Conservation (phyloP, 53 echinoderm and acorn worm species). For the Apostichopus leukothele region DNA sequence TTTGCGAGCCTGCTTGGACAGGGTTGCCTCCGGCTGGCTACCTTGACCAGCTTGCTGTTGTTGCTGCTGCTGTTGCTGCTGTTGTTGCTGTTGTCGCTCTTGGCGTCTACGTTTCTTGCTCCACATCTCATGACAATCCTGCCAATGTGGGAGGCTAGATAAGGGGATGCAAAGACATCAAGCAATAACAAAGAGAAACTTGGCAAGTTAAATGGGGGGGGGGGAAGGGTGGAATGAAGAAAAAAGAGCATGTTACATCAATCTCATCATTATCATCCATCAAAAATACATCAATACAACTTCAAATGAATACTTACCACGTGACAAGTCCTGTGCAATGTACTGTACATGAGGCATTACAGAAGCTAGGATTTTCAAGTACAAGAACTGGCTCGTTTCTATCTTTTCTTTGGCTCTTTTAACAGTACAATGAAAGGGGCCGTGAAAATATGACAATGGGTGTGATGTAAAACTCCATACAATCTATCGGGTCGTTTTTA, state of each 20-base stretch:
- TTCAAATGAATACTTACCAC: no score
- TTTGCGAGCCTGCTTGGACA: slow-evolving; percentile 59
- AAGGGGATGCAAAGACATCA: slow-evolving; percentile 16
- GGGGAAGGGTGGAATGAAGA: neutral
- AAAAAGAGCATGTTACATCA: neutral
- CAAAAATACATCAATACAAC: no score
- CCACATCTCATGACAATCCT: slow-evolving; percentile 99
- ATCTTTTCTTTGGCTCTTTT: no score
- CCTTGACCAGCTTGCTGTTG: slow-evolving; percentile 40
- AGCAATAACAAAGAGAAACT: slow-evolving; percentile 14
- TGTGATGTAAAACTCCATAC: no score
- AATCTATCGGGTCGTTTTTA: no score
- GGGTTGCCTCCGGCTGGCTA: slow-evolving; percentile 37
- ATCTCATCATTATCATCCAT: no score
- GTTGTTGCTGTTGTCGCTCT: slow-evolving; percentile 71
- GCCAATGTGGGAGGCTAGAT: slow-evolving; percentile 82
- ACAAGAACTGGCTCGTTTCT: no score
- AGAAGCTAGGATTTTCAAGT: no score
- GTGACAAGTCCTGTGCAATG: no score
- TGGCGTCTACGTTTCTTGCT: slow-evolving; percentile 83
- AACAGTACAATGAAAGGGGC: no score
- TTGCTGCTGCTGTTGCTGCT: slow-evolving; percentile 61
- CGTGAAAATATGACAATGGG: no score
- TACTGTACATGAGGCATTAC: no score
- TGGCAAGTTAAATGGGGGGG: neutral